Conservation (phyloP, 2,888 invertebrate genomes). For the Troides helena region DNA sequence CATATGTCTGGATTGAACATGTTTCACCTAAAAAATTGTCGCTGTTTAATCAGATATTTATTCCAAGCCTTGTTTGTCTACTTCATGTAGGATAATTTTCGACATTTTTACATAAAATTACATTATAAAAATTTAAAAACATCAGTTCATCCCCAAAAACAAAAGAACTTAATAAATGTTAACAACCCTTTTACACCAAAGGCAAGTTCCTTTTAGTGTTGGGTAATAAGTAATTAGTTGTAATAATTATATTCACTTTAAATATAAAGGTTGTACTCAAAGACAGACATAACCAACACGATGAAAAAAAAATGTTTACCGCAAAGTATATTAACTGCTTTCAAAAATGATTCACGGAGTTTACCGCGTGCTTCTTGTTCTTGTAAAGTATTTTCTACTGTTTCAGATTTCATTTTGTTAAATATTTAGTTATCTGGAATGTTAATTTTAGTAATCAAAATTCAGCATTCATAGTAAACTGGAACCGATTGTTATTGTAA, state of each 20-base stretch:
- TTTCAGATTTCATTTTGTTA: conserved; percentile 18
- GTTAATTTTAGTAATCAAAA: neutral
- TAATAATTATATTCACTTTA: neutral
- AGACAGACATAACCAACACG: neutral
- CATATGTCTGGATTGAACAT: conserved; percentile 63
- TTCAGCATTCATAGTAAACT: too few species aligned
- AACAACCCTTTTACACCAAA: too few species aligned
- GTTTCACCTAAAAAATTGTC: conserved; percentile 47
- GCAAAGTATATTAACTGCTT: conserved; percentile 51
- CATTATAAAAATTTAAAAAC: too few species aligned
- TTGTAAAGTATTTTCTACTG: conserved; percentile 35
- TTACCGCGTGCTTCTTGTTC: conserved; percentile 56
- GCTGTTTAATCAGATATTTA: neutral
- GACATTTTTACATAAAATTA: too few species aligned
- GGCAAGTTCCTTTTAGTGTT: too few species aligned
- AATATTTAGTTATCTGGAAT: neutral
- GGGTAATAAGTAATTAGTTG: too few species aligned
- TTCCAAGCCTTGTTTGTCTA: too few species aligned
- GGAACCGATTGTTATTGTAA: too few species aligned
- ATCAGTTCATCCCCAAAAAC: too few species aligned
- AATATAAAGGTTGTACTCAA: neutral
- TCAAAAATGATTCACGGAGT: conserved; percentile 63
- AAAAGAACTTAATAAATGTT: too few species aligned
- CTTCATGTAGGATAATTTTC: too few species aligned
- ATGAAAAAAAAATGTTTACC: conserved; percentile 45